Evolutionary conservation across 2,113 vertebrate species (phyloP), one percentile per base, ranked within the genome.

Genomic region (Tyrannus savana): DNA sequence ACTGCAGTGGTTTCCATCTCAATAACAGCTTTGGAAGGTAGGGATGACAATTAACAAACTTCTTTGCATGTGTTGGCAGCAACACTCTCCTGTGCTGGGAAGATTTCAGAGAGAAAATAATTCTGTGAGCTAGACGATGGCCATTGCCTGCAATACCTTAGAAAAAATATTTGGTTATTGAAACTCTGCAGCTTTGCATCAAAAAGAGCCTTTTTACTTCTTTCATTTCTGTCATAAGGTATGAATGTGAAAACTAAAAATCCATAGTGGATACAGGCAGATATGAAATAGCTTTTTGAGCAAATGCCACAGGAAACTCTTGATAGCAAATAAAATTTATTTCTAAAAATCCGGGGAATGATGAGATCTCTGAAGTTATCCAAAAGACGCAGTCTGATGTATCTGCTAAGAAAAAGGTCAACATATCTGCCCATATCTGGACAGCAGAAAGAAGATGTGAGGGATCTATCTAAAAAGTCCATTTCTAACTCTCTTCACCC

Each of bases 11-110:
- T 71, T 94, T 59, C 23, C 46, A 73, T 39, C 63, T 73, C 85
- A 74, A 35, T 39, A 84, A 85, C 44, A 95, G 74, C 53, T 93
- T 94, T 89, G 59, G 49, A 91, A 94, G 67, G 79, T 87, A 94
- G 50, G 30, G 35, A 55, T 83, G 72, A 79, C 63, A 86, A 64
- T 60, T 85, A 83, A 44, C 28, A 81, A 76, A 73, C 23, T 63
- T 56, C 74, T 84, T 84, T 79, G 71, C 58, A 39, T 69, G 47
- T 68, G 58, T 39, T 91, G 73, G 60, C 80, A 94, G 90, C 39
- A 87, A 10, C 33, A 55, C 11, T 50, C 58, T 83, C 41, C 37
- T 77, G 62, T 46, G 58, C 71, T 78, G 28, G 27, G 55, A 35
- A 87, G 76, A 83, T 74, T 82, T 84, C 56, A 49, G 58, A 28